phyloP scores from a whole-genome alignment of 2,797 vertebrate genomes.

The Rhincodon typus region DNA sequence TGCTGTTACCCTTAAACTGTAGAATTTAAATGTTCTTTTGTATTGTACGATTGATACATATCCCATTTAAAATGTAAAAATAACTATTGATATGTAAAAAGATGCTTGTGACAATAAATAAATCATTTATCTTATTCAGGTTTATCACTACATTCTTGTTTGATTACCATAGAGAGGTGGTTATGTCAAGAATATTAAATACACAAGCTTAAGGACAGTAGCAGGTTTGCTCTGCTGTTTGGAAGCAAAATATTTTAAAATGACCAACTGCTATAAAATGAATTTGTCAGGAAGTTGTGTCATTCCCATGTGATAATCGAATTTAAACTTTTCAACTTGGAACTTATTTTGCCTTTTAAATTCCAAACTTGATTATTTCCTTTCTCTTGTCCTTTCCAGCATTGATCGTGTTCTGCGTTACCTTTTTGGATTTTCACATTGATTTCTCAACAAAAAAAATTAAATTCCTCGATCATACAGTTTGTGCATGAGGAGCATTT shows the following conservation, averaged over 20 bases:
- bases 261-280: not conserved
- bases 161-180: no score
- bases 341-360: not conserved
- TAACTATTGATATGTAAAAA: not conserved
- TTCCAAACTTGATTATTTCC: not conserved
- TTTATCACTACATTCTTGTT: not conserved
- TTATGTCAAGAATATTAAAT: no score
- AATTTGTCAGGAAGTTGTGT: not conserved
- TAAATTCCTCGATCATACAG: not conserved
- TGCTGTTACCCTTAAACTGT: not conserved
- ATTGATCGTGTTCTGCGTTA: not conserved
- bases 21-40: conserved; percentile 8
- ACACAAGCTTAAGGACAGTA: not conserved
- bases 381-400: not conserved
- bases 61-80: not conserved
- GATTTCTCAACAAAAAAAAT: conserved; percentile 15
- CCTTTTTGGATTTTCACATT: not conserved
- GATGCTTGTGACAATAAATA: not conserved
- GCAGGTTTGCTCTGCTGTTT: not conserved
- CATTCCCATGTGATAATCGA: not conserved
- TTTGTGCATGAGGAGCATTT: not conserved
- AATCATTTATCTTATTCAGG: not conserved
- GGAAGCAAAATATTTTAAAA: not conserved
- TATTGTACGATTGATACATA: not conserved
- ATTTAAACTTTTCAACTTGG: not conserved